Base-by-base conservation (phyloP, 2,797 vertebrate genomes). In the Hoplostethus mediterraneus region DNA sequence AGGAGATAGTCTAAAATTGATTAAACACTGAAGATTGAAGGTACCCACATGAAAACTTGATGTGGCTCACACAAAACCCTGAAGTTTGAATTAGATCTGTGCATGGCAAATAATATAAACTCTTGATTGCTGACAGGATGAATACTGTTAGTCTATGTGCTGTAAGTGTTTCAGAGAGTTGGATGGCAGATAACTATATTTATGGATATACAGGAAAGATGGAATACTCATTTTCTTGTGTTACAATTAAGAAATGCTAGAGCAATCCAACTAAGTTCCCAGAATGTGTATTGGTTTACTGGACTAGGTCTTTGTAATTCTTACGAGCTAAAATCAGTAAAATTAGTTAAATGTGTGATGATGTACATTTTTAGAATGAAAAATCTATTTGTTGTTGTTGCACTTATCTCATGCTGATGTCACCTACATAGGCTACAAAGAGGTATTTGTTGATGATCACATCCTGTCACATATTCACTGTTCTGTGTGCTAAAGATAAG, bases 401-500 rank as follows among this genome's bases (percentile, higher is more conserved):
- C 25, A 11, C 45, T 40, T 30, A 44, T n/a, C 38, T 68, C 1
- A 58, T 49, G 45, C 28, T 38, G 38, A 58, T 52, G 48, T 12
- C 12, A 33, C 33, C 33, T 33, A 55, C 44, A 12, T 25, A 3
- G 3, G 17, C 2, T 31, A 44, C 33, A 51, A 21, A 53, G 28
- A 48, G 2, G 10, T n/a, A 10, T 30, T 30, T 53, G 58, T 28
- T 38, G 13, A 38, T 3, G n/a, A 61, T n/a, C n/a, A n/a, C n/a
- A n/a, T n/a, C n/a, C n/a, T 49, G 13, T 49, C 30, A 49, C 21
- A 3, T 4, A 0, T n/a, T 51, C 12, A 40, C 28, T 71, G 10
- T 7, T 64, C 2, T 67, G 48, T 53, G 11, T 6, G 51, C 11
- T 45, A 28, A 49, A 64, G 59, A 65, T 64, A 64, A 77, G 66